A percentile compares a stretch with the other conserved stretches of the same genome.
Conservation (phyloP, 2,113 vertebrate species). For the Vireo altiloquus region DNA sequence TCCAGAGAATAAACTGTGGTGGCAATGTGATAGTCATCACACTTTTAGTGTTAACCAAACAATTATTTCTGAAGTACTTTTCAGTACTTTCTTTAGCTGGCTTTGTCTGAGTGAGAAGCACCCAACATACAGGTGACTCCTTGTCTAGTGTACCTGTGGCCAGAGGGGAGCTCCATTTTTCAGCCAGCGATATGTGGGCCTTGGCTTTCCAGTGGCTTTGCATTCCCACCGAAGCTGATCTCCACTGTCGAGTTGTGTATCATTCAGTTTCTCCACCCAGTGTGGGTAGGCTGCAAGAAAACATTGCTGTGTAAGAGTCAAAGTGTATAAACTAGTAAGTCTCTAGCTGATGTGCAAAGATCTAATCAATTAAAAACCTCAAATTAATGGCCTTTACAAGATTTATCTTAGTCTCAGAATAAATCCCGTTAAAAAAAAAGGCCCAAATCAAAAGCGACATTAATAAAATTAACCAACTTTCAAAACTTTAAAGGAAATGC, state of each 20-base stretch:
- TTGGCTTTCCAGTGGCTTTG: constrained; percentile 87
- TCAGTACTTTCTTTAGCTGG: not conserved
- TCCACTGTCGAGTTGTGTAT: constrained; percentile 92
- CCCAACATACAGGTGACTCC: not conserved
- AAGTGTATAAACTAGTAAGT: not conserved
- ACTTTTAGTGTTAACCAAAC: not conserved
- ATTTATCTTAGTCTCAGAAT: not conserved
- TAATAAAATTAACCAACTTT: not conserved
- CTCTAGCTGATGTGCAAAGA: not conserved
- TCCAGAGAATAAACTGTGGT: not conserved
- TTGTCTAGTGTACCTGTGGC: constrained; percentile 79
- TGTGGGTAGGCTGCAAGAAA: constrained; percentile 84
- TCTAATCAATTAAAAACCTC: not conserved
- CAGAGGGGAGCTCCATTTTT: constrained; percentile 83
- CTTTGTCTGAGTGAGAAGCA: not conserved
- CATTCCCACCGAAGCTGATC: constrained; percentile 93
- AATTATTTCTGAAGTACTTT: not conserved
- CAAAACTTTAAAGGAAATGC: not conserved
- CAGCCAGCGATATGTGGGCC: constrained; percentile 91
- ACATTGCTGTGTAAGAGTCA: not conserved
- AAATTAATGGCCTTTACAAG: not conserved
- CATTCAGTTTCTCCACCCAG: constrained; percentile 91
- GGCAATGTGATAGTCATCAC: not conserved
- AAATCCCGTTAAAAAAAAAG: not conserved
- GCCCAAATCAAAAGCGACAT: not conserved